Conservation (phyloP, 30 jellyfish, hydroid and myxozoan species). For the Pelagia noctiluca region DNA sequence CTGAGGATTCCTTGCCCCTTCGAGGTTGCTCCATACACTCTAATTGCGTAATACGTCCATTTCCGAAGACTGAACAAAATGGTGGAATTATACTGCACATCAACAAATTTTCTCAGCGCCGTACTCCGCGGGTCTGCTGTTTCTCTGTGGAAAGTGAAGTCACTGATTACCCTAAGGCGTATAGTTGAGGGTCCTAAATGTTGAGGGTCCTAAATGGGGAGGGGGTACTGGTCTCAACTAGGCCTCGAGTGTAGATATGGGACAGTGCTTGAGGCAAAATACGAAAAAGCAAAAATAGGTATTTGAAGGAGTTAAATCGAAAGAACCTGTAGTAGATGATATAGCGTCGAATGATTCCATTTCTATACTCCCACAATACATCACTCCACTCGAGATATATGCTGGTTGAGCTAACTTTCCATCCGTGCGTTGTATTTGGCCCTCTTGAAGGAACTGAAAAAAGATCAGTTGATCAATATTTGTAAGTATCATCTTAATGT, state of each 20-base stretch:
- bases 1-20: conserved; percentile 55
- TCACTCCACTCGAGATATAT: conserved; percentile 46
- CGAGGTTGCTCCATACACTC: conserved; percentile 45
- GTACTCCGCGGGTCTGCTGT: conserved; percentile 37
- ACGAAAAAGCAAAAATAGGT: too few species aligned
- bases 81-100: conserved; percentile 27
- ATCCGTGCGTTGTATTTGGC: conserved; percentile 23
- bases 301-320: too few species aligned
- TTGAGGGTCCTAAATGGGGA: too few species aligned
- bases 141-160: conserved; percentile 16
- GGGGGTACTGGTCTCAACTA: too few species aligned
- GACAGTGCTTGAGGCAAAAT: too few species aligned
- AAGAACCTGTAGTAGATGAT: conserved; percentile 64
- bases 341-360: conserved; percentile 34
- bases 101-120: conserved; percentile 8
- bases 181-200: too few species aligned
- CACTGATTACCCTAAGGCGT: neutral
- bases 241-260: too few species aligned
- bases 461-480: neutral
- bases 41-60: conserved; percentile 58
- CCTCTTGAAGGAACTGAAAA: conserved; percentile 51
- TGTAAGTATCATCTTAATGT: neutral
- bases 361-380: conserved; percentile 58
- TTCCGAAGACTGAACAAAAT: conserved; percentile 10
- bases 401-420: conserved; percentile 60